Evolutionary conservation across 2,113 vertebrate genomes (phyloP), one percentile per base, ranked within the genome.

Genomic region (Oceanodroma tethys): DNA sequence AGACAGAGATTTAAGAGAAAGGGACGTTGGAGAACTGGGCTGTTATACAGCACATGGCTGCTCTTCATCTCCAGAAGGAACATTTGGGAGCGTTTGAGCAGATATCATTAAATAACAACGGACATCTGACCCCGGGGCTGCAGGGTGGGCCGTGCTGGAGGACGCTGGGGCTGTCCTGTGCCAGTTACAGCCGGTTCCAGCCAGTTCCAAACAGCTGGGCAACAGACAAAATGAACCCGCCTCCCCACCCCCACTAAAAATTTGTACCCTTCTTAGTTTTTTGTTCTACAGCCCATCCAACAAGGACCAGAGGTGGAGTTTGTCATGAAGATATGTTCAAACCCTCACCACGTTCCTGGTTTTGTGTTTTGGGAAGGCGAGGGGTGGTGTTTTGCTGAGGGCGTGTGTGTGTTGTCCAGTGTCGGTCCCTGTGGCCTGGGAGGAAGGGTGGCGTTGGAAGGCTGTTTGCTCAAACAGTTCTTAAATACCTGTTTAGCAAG

Each of bases 191-290:
- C 7, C 5, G 1, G 34, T 38, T 85, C 40, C 34, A 63, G 32
- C 8, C 4, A 1, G 26, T 75, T 59, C 25, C 25, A 34, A 88
- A 48, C 8, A 48, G 18, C 20, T 45, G 6, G 3, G 16, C 7
- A 21, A 36, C 0, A 1, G 32, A 55, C 8, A 74, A 74, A 70
- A 7, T 0, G 16, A n/a, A 47, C 30, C 19, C 2, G 0, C 18
- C 1, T n/a, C 10, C 6, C 9, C 25, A 7, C 1, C 3, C 7
- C 34, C 16, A 30, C 9, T 4, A 19, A 32, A 65, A 78, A 22
- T 72, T 25, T 21, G 27, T 73, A 52, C 8, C 12, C 1, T 36
- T 27, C 59, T 50, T 25, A 10, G 0, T 13, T 71, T 29, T 43
- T 53, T 48, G 8, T 30, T 50, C 38, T 67, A 40, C 26, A 55